Conservation (phyloP, 2,113 vertebrate genomes). For the Odocoileus hemionus region DNA sequence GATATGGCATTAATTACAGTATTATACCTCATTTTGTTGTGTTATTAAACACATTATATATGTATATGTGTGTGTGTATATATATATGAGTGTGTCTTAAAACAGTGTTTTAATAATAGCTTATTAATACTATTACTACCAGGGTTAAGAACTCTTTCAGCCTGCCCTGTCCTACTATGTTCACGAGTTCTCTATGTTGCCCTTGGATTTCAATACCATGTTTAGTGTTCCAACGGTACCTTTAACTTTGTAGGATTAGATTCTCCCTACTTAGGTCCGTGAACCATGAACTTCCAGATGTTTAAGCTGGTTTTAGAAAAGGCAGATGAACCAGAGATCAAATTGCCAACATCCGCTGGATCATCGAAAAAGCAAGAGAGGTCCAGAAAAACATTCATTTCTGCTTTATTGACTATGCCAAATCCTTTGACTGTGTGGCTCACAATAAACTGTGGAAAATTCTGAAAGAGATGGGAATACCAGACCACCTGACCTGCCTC, state of each 20-base stretch:
- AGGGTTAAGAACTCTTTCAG: not conserved
- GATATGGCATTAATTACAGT: not conserved
- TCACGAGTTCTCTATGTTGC: not conserved
- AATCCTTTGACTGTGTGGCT: not conserved
- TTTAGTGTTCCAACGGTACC: not conserved
- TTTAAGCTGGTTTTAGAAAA: not conserved
- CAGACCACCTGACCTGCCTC: not conserved
- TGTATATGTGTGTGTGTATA: not conserved
- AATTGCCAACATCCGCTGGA: not conserved
- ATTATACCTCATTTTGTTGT: not conserved
- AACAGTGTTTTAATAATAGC: not conserved
- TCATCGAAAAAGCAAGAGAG: not conserved
- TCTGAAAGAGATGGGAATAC: not conserved
- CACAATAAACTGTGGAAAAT: not conserved
- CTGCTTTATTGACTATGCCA: not conserved
- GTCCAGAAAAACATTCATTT: not conserved
- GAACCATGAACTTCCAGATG: not conserved
- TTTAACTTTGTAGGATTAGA: not conserved
- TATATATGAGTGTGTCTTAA: not conserved
- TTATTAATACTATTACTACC: not conserved
- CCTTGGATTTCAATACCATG: not conserved
- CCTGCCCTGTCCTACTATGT: not conserved
- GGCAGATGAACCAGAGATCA: not conserved
- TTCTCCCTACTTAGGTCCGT: not conserved
- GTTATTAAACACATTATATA: not conserved